These are phyloP conservation scores for Archips xylosteana DNA, from an alignment of 2,888 invertebrate species.

Conservation along the genomic window DNA sequence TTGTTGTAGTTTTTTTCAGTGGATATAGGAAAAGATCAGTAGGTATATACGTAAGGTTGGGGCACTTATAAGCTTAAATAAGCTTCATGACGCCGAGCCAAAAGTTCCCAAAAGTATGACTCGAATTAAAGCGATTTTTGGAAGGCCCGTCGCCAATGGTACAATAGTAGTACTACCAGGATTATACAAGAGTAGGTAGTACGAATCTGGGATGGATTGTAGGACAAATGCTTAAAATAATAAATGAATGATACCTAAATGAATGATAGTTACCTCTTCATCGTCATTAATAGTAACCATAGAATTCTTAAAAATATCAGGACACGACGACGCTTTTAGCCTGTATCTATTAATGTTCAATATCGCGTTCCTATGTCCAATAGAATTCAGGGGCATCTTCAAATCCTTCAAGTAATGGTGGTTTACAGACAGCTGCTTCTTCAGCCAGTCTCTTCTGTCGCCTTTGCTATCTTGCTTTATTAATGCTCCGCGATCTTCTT, in stretches of 20 bases:
- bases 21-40: no score
- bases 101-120: no score
- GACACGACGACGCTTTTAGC: conserved; percentile 95
- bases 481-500: conserved; percentile 65
- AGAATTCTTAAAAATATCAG: conserved; percentile 95
- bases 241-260: neutral
- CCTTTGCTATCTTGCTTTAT: conserved; percentile 74
- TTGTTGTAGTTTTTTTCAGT: no score
- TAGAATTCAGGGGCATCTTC: conserved; percentile 91
- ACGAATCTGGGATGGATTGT: no score
- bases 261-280: conserved; percentile 86
- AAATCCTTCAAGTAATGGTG: conserved; percentile 90
- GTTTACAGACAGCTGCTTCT: conserved; percentile 82
- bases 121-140: no score
- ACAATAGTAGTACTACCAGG: no score
- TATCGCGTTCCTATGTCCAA: conserved; percentile 95
- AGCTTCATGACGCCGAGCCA: no score
- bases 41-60: no score
- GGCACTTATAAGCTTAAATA: no score
- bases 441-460: conserved; percentile 77
- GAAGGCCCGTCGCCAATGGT: no score
- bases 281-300: conserved; percentile 93
- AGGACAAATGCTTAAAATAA: no score
- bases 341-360: conserved; percentile 93
- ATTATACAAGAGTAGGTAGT: no score